Percentiles rank a stretch among this genome's conserved stretches.
phyloP scores from a whole-genome alignment of 2,113 vertebrate species.

The Leptocoma aspasia region DNA sequence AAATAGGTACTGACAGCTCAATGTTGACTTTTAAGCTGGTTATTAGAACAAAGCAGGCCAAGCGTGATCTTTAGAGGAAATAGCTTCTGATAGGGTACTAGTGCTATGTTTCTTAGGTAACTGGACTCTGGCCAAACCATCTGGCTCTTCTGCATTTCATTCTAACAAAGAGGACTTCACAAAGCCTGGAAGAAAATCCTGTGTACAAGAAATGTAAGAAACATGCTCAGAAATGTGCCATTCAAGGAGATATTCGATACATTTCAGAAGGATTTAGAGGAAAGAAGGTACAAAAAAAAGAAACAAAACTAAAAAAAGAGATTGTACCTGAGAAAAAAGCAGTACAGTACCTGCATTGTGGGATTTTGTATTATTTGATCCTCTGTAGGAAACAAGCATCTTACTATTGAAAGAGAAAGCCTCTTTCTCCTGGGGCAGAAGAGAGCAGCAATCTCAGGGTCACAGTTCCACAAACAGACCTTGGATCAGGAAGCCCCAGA shows the following conservation, averaged over 20 bases:
- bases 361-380: not conserved
- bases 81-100: conserved; percentile 26
- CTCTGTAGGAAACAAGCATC: not conserved
- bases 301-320: not conserved
- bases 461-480: not conserved
- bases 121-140: conserved; percentile 49
- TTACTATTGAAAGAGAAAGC: not conserved
- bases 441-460: not conserved
- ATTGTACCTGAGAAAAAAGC: not conserved
- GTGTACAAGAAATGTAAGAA: not conserved
- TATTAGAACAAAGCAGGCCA: conserved; percentile 36
- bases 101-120: conserved; percentile 43
- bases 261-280: not conserved
- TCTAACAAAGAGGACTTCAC: conserved; percentile 54
- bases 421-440: not conserved
- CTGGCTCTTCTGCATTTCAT: conserved; percentile 56
- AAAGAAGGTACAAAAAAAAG: not conserved
- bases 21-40: conserved; percentile 41
- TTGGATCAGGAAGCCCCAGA: not conserved
- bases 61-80: conserved; percentile 47
- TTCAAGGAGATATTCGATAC: not conserved
- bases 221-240: not conserved
- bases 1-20: conserved; percentile 11
- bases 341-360: not conserved
- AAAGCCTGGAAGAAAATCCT: conserved; percentile 31